These are phyloP conservation scores for Glaucopsyche alexis DNA, from an alignment of 2,888 invertebrate species.

Conservation along the genomic window DNA sequence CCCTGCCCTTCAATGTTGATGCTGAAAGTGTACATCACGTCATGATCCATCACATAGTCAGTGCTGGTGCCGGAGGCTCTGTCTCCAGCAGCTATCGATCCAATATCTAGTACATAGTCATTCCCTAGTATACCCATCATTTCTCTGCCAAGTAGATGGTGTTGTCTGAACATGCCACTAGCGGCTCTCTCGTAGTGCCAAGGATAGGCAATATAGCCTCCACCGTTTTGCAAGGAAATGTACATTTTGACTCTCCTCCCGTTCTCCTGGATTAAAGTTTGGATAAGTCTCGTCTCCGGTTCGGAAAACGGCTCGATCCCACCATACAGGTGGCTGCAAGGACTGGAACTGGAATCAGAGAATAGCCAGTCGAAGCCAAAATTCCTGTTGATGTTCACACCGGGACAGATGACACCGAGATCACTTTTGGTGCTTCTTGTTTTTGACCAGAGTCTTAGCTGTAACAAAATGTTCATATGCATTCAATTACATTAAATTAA, in stretches of 20 bases:
- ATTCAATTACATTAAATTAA: neutral
- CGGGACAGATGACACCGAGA: slow-evolving; percentile 75
- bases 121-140: slow-evolving; percentile 52
- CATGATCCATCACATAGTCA: slow-evolving; percentile 55
- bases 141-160: slow-evolving; percentile 55
- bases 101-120: slow-evolving; percentile 52
- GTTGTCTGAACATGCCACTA: slow-evolving; percentile 59
- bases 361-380: slow-evolving; percentile 85
- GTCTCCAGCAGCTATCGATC: slow-evolving; percentile 54
- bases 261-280: slow-evolving; percentile 75
- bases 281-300: slow-evolving; percentile 80
- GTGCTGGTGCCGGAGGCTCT: slow-evolving; percentile 62
- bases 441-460: slow-evolving; percentile 85
- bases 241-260: slow-evolving; percentile 79
- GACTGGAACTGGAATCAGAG: slow-evolving; percentile 78
- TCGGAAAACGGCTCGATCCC: slow-evolving; percentile 84
- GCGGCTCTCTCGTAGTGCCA: slow-evolving; percentile 82
- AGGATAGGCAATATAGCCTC: slow-evolving; percentile 83
- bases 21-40: slow-evolving; percentile 55
- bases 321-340: slow-evolving; percentile 82
- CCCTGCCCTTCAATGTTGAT: slow-evolving; percentile 55
- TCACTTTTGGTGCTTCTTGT: slow-evolving; percentile 73
- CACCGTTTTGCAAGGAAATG: slow-evolving; percentile 87
- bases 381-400: slow-evolving; percentile 88
- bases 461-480: slow-evolving; percentile 41